Evolutionary conservation across 2,797 vertebrate species (phyloP).

Genomic region (Oreortyx pictus): DNA sequence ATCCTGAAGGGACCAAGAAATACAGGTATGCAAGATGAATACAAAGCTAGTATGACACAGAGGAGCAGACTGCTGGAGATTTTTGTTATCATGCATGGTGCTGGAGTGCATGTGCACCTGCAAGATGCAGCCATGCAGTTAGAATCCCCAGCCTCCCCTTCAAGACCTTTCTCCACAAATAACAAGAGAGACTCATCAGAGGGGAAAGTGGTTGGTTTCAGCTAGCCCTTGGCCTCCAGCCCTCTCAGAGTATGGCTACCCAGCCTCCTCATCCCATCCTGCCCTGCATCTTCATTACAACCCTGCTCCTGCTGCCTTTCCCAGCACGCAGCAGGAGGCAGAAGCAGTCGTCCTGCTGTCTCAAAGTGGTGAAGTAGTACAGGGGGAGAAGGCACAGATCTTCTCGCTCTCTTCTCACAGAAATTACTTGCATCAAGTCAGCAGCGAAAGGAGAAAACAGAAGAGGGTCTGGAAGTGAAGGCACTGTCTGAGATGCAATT

Average conservation of each 20-base stretch:
- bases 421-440: not conserved
- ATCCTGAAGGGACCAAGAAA: not conserved
- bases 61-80: not conserved
- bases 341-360: not conserved
- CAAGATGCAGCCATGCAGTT: not conserved
- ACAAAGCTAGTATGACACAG: not conserved
- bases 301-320: not conserved
- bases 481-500: not conserved
- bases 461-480: not conserved
- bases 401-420: not conserved
- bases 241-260: not conserved
- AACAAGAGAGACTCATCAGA: not conserved
- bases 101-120: rapidly evolving
- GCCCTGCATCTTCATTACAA: not conserved
- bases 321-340: rapidly evolving
- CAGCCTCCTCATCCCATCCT: not conserved
- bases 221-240: not conserved
- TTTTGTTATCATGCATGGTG: rapidly evolving
- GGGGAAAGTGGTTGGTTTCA: not conserved
- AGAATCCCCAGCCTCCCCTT: not conserved
- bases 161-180: not conserved
- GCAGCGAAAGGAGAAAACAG: not conserved
- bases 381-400: not conserved
- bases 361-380: rapidly evolving
- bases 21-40: not conserved